A percentile compares a stretch with the other conserved stretches of the same genome.
phyloP scores from a whole-genome alignment of 1,140 invertebrate genomes.

The Camponotus floridanus region DNA sequence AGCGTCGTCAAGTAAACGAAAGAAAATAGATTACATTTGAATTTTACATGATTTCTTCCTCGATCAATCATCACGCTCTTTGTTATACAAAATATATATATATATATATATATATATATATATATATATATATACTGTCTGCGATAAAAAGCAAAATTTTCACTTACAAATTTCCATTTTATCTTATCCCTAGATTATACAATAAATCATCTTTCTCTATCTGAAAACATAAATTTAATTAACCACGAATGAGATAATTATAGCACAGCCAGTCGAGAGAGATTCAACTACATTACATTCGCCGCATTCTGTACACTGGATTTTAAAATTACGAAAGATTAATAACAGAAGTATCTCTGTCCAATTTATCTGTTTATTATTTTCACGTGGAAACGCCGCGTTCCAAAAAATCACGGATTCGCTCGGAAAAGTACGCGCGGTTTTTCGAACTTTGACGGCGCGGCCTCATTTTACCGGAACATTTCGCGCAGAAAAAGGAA shows the following conservation, averaged over 20 bases:
- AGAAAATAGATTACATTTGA: conserved; percentile 20
- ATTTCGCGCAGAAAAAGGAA: conserved; percentile 38
- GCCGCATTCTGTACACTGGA: neutral
- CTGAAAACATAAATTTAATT: neutral
- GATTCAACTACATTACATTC: neutral
- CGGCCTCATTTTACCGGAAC: conserved; percentile 63
- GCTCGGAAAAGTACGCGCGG: conserved; percentile 51
- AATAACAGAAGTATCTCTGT: neutral
- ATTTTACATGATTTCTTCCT: conserved; percentile 31
- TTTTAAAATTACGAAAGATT: neutral
- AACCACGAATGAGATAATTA: neutral
- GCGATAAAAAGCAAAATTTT: conserved; percentile 15
- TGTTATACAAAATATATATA: neutral
- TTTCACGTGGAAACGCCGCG: conserved; percentile 3
- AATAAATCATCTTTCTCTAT: neutral
- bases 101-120: neutral
- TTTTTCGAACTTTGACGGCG: conserved; percentile 50
- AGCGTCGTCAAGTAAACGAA: neutral
- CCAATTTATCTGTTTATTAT: conserved; percentile 39
- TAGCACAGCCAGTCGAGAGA: neutral
- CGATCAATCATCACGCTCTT: conserved; percentile 15
- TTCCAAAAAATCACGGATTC: conserved; percentile 42
- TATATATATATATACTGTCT: neutral
- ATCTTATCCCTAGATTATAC: neutral
- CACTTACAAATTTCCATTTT: neutral